These are phyloP conservation scores for Myotis myotis DNA, from an alignment of 2,797 vertebrate species.

Conservation along the genomic window DNA sequence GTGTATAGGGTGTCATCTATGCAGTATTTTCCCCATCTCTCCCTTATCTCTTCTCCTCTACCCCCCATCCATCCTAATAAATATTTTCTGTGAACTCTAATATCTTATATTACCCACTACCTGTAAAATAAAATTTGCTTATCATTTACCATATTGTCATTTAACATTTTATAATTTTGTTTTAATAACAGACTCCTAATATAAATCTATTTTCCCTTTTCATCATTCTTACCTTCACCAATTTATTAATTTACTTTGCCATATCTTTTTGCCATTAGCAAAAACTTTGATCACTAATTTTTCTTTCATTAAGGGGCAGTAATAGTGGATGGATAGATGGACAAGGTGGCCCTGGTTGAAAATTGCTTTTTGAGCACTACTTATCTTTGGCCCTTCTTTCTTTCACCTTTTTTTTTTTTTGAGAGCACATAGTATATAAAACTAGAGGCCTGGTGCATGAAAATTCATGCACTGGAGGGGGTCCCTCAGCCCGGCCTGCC, in stretches of 20 bases:
- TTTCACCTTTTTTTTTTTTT: not conserved
- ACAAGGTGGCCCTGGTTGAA: not conserved
- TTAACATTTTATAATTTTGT: conserved; percentile 46
- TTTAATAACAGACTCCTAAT: conserved; percentile 3
- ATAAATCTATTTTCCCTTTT: not conserved
- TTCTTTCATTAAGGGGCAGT: not conserved
- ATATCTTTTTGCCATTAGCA: not conserved
- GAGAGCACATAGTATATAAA: not conserved
- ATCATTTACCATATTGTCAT: not conserved
- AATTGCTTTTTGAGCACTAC: not conserved
- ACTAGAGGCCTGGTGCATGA: no score
- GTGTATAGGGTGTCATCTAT: not conserved
- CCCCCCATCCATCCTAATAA: not conserved
- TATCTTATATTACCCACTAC: not conserved
- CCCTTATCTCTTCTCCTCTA: not conserved
- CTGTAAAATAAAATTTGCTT: conserved; percentile 17
- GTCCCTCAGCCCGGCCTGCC: no score
- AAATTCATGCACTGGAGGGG: no score
- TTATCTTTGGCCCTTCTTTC: not conserved
- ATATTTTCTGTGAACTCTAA: not conserved
- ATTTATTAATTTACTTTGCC: conserved; percentile 22
- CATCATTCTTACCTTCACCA: not conserved
- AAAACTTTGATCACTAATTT: not conserved
- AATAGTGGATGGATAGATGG: not conserved
- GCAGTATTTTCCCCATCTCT: not conserved